Evolutionary conservation across 92 coral and sea anemone species (phyloP).

Genomic region (Micromussa lordhowensis): DNA sequence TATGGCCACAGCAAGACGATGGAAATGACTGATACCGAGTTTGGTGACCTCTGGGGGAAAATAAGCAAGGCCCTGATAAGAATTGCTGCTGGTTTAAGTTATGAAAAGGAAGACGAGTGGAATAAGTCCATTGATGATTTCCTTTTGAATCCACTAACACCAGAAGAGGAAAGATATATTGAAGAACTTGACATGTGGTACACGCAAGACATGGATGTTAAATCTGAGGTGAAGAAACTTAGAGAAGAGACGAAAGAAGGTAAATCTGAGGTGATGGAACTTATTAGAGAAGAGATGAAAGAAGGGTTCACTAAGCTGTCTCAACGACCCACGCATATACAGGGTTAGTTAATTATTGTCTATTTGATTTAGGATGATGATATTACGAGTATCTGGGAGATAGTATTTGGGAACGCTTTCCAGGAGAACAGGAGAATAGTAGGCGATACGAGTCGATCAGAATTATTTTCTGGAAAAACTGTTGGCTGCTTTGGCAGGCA

Average conservation of each 20-base stretch:
- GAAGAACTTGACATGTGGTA: slow-evolving; percentile 62
- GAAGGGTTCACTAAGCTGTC: background rate
- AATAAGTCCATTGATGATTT: slow-evolving; percentile 26
- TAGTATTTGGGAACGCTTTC: too few species aligned
- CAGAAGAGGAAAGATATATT: slow-evolving; percentile 56
- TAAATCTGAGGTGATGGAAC: background rate
- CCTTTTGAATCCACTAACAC: slow-evolving; percentile 37
- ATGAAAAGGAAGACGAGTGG: slow-evolving; percentile 55
- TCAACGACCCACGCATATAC: too few species aligned
- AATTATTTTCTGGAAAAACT: too few species aligned
- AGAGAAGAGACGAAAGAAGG: background rate
- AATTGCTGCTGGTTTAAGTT: slow-evolving; percentile 32
- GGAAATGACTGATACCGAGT: slow-evolving; percentile 51
- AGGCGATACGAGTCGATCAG: too few species aligned
- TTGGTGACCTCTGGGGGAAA: slow-evolving; percentile 41
- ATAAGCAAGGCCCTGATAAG: slow-evolving; percentile 49
- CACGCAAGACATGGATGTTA: slow-evolving; percentile 43
- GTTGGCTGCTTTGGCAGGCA: too few species aligned
- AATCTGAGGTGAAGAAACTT: slow-evolving; percentile 2
- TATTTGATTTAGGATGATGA: too few species aligned
- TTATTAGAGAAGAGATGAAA: background rate
- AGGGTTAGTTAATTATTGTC: too few species aligned
- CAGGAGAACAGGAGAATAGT: too few species aligned
- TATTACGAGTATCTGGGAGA: too few species aligned
- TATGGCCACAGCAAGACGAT: slow-evolving; percentile 55